Evolutionary conservation across 2,888 invertebrate species (phyloP), one percentile per base, ranked within the genome.

Genomic region (Cecidostiba fungosa): DNA sequence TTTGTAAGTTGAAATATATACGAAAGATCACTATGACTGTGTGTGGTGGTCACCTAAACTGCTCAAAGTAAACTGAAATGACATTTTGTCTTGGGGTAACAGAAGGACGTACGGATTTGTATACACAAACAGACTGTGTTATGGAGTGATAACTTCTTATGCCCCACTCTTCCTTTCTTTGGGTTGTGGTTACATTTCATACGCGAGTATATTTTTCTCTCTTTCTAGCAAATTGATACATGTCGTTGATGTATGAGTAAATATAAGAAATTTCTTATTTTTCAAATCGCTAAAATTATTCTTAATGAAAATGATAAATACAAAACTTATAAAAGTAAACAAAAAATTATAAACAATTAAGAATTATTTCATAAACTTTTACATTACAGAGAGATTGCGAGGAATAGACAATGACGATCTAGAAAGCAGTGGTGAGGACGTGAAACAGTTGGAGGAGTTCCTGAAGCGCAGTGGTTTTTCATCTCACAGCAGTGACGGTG

Each of bases 381-480:
- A 36, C 23, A 70, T 87, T 87, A 69, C 86, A 89, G 93, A 93
- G 76, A 91, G 91, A 87, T 86, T 92, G 80, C 90, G 90, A 70
- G 92, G 92, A 83, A 80, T 90, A 3, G 90, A 91, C 10, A 66
- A 88, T 59, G 90, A 91, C 78, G 88, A 83, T 83, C 88, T 89
- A n/a, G 91, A 91, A 47, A 90, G 90, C 19, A 96, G 95, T 89
- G 95, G 94, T n/a, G 96, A 96, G 88, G 94, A 95, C 82, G 94
- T 96, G 77, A 95, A 95, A 87, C 96, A 96, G 90, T 91, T 96
- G 85, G 96, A 96, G 91, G 96, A 96, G 88, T 96, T 96, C 91
- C 93, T 96, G 84, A 96, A 96, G 92, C 94, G 95, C 84, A 96
- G 96, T 90, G 96, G 96, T n/a, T 95, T 96, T 86, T 96, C 95